These are phyloP conservation scores for Heliconius sara DNA, from an alignment of 2,888 invertebrate species.

Conservation along the genomic window DNA sequence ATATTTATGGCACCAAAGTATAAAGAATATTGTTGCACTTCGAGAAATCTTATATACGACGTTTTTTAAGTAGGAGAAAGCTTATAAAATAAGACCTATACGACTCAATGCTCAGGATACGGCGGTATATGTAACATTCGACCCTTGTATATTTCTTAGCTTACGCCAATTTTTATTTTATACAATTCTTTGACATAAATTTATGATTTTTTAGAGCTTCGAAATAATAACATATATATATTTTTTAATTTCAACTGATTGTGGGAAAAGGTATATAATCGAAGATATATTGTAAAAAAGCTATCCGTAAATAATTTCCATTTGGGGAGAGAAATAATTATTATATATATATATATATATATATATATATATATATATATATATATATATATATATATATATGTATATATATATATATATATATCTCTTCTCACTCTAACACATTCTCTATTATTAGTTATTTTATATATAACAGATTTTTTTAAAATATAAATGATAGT, in stretches of 20 bases:
- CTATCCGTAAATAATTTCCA: no score
- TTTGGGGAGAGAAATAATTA: no score
- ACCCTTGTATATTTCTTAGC: not conserved
- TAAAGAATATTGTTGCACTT: slow-evolving; percentile 24
- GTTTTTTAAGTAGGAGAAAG: slow-evolving; percentile 7
- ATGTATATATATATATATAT: no score
- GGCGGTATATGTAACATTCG: slow-evolving; percentile 33
- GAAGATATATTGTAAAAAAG: no score
- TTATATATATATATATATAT: no score
- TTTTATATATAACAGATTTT: no score
- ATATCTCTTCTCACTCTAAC: no score
- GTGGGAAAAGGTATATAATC: no score
- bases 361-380: no score
- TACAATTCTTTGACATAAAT: not conserved
- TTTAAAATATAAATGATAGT: not conserved
- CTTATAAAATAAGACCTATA: slow-evolving; percentile 42
- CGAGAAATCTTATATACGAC: slow-evolving; percentile 5
- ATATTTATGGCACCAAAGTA: not conserved
- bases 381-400: no score
- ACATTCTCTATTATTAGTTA: no score
- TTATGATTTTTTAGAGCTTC: not conserved
- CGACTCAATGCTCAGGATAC: slow-evolving; percentile 40
- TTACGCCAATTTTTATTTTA: not conserved
- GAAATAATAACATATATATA: not conserved
- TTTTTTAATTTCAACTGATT: no score